Base-by-base conservation (phyloP, 2,888 invertebrate genomes). In the Zaprionus bogoriensis region DNA sequence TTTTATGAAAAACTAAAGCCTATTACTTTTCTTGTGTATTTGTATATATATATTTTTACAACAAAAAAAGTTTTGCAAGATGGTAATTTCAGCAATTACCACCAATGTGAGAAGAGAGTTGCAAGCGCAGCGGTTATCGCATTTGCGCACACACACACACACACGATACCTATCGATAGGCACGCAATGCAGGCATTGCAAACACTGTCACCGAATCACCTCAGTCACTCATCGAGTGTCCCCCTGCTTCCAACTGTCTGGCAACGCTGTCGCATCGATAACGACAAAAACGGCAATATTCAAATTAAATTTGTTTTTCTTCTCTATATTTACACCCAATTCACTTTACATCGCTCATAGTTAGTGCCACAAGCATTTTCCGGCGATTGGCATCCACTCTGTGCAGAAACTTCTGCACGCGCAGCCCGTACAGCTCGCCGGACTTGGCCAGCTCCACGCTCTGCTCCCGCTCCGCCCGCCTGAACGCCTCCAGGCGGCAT, bases 21-120 rank as follows among this genome's bases (percentile, higher is more conserved):
- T 78, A 84, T 82, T 62, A 73, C 68, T 80, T 78, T 79, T 81
- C 59, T 65, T 68, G 72, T 61, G 67, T 85, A 69, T 71, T 72
- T 81, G 71, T 83, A 61, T 69, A 60, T 69, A 69, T 79, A 60
- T 71, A 58, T 80, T 77, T 77, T 67, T 85, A 85, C 84, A 83
- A 77, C 77, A 87, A 86, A 85, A 84, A 82, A 89, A 88, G 81
- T 83, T 79, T 84, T 58, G 74, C 70, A 71, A 73, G 81, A 77
- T 84, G 80, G 86, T 75, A 86, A 87, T 87, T 82, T 82, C 78
- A 80, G 77, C 86, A 87, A 86, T 74, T 79, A 83, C 86, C 86
- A 79, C 84, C 71, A 71, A 68, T 53, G 62, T 68, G 74, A 69
- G 72, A 69, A 67, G 73, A 73, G 60, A 70, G 69, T 67, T 67